phyloP scores from a whole-genome alignment of 2,797 vertebrate genomes.

The Heteromormyrus szaboi region DNA sequence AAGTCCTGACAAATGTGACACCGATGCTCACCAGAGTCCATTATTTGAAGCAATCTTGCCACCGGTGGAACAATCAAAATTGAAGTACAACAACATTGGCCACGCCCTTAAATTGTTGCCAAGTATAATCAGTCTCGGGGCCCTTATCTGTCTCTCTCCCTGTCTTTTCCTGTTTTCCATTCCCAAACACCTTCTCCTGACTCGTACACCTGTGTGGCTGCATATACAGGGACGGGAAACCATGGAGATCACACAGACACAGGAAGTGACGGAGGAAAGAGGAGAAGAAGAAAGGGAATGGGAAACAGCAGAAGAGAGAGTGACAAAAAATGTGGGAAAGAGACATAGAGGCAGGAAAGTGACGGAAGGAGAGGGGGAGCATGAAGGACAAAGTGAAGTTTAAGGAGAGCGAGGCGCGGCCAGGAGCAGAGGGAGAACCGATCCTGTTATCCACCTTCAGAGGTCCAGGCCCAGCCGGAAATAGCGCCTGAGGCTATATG shows the following conservation, averaged over 20 bases:
- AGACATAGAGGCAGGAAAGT: background rate
- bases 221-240: background rate
- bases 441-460: background rate
- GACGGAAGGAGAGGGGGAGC: background rate
- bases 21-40: background rate
- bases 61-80: background rate
- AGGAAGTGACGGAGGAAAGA: background rate
- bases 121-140: background rate
- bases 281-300: background rate
- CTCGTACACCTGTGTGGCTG: background rate
- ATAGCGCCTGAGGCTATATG: background rate
- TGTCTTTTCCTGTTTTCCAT: background rate
- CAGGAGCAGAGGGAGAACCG: background rate
- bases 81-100: slow-evolving; percentile 17
- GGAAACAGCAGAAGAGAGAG: background rate
- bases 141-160: background rate
- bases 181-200: background rate
- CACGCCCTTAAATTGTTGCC: background rate
- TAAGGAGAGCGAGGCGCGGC: background rate
- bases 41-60: background rate
- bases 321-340: background rate
- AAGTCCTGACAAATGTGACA: background rate
- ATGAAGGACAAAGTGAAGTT: background rate
- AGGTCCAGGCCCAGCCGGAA: background rate
- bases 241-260: background rate